These are phyloP conservation scores for Ennomos erosarius DNA, from an alignment of 2,888 invertebrate genomes.

Conservation along the genomic window DNA sequence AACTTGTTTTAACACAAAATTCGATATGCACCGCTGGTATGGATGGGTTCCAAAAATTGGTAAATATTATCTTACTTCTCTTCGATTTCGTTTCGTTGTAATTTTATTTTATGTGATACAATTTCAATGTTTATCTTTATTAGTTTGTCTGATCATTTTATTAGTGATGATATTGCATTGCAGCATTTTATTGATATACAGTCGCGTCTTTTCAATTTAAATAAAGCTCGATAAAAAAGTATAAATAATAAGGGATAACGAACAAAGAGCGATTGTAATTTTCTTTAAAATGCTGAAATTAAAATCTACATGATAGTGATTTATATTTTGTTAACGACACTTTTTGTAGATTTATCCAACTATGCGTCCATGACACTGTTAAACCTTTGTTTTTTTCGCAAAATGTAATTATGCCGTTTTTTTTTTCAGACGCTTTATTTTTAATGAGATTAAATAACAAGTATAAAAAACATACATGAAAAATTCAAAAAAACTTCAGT, in stretches of 20 bases:
- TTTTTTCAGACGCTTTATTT: background rate
- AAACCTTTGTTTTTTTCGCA: conserved; percentile 1
- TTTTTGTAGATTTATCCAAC: conserved; percentile 32
- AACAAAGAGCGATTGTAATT: conserved; percentile 51
- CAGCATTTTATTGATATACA: conserved; percentile 47
- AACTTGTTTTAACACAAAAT: conserved; percentile 58
- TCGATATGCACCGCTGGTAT: conserved; percentile 85
- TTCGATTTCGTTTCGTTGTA: conserved; percentile 34
- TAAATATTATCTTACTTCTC: conserved; percentile 62
- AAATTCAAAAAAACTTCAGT: background rate
- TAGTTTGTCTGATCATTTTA: conserved; percentile 28
- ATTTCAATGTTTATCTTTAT: conserved; percentile 37
- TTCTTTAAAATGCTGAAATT: conserved; percentile 50
- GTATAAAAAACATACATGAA: background rate
- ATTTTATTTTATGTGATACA: conserved; percentile 46
- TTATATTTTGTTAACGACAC: conserved; percentile 38
- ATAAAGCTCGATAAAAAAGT: conserved; percentile 44
- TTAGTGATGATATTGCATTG: conserved; percentile 51
- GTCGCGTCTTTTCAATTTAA: conserved; percentile 44
- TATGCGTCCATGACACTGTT: conserved; percentile 27
- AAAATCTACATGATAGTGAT: conserved; percentile 42
- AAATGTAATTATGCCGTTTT: background rate
- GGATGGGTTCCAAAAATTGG: conserved; percentile 75
- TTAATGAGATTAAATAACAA: background rate
- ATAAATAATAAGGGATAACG: conserved; percentile 37